Percentiles rank a stretch among this genome's conserved stretches.
Evolutionary conservation across 2,113 vertebrate genomes (phyloP).

Genomic region (Cathartes aura): DNA sequence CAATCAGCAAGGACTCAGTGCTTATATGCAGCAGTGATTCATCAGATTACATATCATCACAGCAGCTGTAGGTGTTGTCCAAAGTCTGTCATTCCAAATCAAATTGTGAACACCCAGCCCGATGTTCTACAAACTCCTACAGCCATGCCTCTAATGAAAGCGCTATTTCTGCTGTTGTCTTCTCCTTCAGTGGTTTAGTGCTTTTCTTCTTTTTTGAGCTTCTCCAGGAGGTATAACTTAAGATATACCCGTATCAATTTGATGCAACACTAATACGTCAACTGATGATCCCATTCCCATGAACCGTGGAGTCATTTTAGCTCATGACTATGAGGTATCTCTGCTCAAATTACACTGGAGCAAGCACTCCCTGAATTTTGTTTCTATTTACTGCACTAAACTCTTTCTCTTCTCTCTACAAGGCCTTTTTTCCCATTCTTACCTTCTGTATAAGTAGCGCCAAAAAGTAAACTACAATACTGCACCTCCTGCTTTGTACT

Average conservation of each 20-base stretch:
- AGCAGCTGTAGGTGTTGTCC: background rate
- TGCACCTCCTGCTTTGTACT: background rate
- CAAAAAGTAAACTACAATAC: background rate
- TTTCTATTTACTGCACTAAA: background rate
- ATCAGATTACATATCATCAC: background rate
- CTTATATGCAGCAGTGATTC: background rate
- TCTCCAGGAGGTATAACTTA: background rate
- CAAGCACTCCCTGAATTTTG: background rate
- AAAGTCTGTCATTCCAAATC: background rate
- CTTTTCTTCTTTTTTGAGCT: background rate
- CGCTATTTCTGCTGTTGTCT: background rate
- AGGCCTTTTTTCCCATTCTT: background rate
- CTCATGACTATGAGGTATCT: background rate
- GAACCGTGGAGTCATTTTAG: background rate
- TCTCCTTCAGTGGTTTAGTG: background rate
- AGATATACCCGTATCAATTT: background rate
- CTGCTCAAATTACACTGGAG: background rate
- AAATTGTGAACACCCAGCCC: background rate
- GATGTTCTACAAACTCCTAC: background rate
- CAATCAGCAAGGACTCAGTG: background rate
- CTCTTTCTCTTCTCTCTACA: background rate
- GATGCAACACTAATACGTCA: background rate
- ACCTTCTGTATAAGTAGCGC: background rate
- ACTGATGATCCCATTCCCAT: background rate
- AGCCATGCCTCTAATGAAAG: background rate